Evolutionary conservation across 2,113 vertebrate species (phyloP).

Genomic region (Ailurus styani): DNA sequence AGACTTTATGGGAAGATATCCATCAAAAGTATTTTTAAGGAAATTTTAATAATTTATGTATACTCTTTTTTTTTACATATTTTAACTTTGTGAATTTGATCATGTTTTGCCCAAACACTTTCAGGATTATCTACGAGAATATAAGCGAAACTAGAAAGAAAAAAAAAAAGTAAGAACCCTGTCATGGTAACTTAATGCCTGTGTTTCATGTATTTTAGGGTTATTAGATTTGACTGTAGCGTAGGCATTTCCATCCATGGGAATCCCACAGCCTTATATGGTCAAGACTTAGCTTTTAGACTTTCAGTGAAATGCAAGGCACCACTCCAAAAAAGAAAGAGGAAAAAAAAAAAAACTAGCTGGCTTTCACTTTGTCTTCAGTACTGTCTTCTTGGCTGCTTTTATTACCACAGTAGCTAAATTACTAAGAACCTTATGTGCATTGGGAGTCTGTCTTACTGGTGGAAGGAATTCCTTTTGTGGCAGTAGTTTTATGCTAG

Average conservation of each 20-base stretch:
- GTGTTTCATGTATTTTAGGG: not conserved
- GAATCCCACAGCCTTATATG: slow-evolving; percentile 97
- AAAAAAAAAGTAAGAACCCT: not conserved
- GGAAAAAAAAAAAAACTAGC: slow-evolving; percentile 67
- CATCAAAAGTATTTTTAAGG: not conserved
- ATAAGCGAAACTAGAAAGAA: not conserved
- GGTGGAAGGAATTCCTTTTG: slow-evolving; percentile 89
- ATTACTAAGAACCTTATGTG: slow-evolving; percentile 74
- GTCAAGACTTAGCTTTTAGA: slow-evolving; percentile 86
- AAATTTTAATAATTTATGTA: not conserved
- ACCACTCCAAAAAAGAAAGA: slow-evolving; percentile 78
- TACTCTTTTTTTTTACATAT: not conserved
- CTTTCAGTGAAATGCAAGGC: slow-evolving; percentile 83
- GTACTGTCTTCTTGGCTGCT: slow-evolving; percentile 75
- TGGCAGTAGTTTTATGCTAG: slow-evolving; percentile 77
- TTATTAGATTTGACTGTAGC: slow-evolving; percentile 72
- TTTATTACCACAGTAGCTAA: slow-evolving; percentile 80
- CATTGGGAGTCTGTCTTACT: slow-evolving; percentile 64
- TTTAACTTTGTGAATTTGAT: slow-evolving; percentile 12
- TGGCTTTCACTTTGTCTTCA: slow-evolving; percentile 81
- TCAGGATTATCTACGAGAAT: not conserved
- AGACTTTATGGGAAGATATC: not conserved
- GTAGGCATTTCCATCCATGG: slow-evolving; percentile 87
- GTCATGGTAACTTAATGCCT: not conserved
- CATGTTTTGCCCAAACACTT: not conserved